These are phyloP conservation scores for Aelia acuminata DNA, from an alignment of 2,888 invertebrate genomes.

Conservation along the genomic window DNA sequence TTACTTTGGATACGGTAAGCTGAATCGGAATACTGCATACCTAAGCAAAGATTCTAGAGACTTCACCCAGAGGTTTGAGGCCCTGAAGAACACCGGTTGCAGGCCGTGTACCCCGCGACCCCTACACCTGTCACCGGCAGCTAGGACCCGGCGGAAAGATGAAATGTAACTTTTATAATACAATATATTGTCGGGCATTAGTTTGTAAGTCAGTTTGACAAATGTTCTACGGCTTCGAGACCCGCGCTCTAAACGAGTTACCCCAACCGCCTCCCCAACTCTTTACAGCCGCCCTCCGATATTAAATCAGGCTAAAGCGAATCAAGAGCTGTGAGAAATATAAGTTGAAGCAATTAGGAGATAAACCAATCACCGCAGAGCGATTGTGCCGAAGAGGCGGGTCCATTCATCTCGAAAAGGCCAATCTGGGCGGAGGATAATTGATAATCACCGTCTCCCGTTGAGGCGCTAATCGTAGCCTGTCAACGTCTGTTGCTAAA, in stretches of 20 bases:
- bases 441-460: conserved; percentile 31
- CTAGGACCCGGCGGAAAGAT: not conserved
- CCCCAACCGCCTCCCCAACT: conserved; percentile 16
- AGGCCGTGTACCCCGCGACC: not conserved
- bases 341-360: conserved; percentile 32
- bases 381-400: conserved; percentile 15
- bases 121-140: conserved; percentile 1
- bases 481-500: conserved; percentile 11
- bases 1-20: not conserved
- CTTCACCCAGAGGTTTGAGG: not conserved
- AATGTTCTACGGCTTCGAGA: conserved; percentile 40
- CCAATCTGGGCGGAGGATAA: conserved; percentile 13
- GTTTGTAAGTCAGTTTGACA: conserved; percentile 52
- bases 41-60: not conserved
- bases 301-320: conserved; percentile 48
- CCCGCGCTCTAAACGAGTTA: conserved; percentile 34
- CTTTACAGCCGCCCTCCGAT: conserved; percentile 19
- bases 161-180: conserved; percentile 53
- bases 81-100: not conserved
- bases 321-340: conserved; percentile 39
- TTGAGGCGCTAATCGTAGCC: not conserved
- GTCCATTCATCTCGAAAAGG: conserved; percentile 37
- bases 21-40: not conserved
- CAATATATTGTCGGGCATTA: conserved; percentile 55
- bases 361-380: conserved; percentile 30